Evolutionary conservation across 2,888 invertebrate genomes (phyloP).

Genomic region (Gymnocheta viridis): DNA sequence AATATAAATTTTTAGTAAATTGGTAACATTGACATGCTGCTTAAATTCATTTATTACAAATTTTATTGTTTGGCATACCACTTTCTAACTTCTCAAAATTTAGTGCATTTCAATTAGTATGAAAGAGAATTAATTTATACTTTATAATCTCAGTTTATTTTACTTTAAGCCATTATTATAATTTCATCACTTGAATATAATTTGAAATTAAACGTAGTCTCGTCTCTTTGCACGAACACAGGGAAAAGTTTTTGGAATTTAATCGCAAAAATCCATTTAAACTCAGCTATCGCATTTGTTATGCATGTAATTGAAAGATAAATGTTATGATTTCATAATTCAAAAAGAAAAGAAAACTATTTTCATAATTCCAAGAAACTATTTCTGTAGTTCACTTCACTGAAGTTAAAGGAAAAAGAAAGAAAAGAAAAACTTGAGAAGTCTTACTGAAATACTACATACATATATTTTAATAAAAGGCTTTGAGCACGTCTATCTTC

Average conservation of each 20-base stretch:
- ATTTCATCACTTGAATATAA: no score
- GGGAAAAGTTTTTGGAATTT: not conserved
- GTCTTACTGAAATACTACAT: not conserved
- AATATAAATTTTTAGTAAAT: no score
- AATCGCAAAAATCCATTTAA: not conserved
- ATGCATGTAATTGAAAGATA: slow-evolving; percentile 57
- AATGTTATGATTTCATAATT: slow-evolving; percentile 53
- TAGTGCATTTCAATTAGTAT: no score
- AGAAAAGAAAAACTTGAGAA: not conserved
- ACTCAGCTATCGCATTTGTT: slow-evolving; percentile 10
- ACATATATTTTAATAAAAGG: not conserved
- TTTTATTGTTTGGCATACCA: no score
- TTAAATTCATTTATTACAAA: no score
- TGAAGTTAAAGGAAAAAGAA: not conserved
- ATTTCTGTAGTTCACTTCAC: not conserved
- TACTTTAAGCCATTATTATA: no score
- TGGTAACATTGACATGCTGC: no score
- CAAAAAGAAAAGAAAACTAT: not conserved
- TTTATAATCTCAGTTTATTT: no score
- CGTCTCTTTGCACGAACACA: no score
- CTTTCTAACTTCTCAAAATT: no score
- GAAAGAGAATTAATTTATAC: no score
- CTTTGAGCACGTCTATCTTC: not conserved
- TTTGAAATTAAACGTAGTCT: no score
- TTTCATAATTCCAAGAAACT: not conserved